phyloP scores from a whole-genome alignment of 2,113 vertebrate species.

The Brienomyrus brachyistius region DNA sequence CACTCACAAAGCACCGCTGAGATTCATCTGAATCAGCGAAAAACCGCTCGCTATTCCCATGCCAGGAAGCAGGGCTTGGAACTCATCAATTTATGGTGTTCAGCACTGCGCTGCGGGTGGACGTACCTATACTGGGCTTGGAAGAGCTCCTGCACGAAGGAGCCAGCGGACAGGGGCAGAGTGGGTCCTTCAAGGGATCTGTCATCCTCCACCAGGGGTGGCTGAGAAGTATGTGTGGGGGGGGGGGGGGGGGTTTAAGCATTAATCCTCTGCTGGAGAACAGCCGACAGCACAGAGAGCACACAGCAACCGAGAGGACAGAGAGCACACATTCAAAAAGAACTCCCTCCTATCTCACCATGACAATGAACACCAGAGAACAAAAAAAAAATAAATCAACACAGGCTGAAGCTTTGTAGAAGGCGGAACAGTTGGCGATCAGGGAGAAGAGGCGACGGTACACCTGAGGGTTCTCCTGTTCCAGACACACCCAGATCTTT shows the following conservation, averaged over 20 bases:
- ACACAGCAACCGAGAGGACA: not conserved
- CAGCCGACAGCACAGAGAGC: not conserved
- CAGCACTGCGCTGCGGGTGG: not conserved
- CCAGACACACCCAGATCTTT: not conserved
- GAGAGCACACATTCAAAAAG: not conserved
- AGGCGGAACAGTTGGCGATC: not conserved
- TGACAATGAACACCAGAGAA: not conserved
- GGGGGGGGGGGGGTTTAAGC: not conserved
- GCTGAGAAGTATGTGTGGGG: constrained; percentile 51
- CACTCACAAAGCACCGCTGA: not conserved
- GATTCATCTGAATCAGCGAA: not conserved
- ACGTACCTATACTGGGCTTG: constrained; percentile 94
- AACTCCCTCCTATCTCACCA: not conserved
- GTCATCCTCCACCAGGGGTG: constrained; percentile 73
- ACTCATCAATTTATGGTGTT: not conserved
- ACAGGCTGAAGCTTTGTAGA: not conserved
- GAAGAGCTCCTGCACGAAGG: constrained; percentile 95
- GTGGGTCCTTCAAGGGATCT: constrained; percentile 75
- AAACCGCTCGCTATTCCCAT: not conserved
- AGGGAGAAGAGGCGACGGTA: not conserved
- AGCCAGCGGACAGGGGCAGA: constrained; percentile 76
- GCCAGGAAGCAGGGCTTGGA: not conserved
- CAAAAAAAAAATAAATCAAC: not conserved
- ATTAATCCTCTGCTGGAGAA: not conserved
- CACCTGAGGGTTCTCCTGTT: not conserved